Percentiles rank a stretch among this genome's conserved stretches.
Evolutionary conservation across 2,113 vertebrate species (phyloP).

Genomic region (Micromys minutus): DNA sequence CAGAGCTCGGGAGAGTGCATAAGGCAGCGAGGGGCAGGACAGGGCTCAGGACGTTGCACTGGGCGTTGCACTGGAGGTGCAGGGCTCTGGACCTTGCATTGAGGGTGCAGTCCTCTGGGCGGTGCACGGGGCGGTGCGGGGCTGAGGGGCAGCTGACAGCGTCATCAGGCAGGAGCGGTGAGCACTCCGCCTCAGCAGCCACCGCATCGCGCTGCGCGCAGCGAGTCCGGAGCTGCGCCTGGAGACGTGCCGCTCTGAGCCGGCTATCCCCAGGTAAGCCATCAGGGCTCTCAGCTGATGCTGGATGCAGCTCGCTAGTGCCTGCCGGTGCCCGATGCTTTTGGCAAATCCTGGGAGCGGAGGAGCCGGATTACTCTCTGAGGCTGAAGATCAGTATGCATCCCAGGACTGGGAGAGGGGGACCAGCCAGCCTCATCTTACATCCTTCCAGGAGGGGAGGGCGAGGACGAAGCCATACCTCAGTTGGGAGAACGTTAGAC

Average conservation of each 20-base stretch:
- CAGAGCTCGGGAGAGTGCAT: background rate
- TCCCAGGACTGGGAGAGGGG: background rate
- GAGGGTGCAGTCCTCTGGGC: background rate
- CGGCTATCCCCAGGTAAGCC: background rate
- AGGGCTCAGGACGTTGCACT: background rate
- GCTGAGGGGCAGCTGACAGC: conserved; percentile 40
- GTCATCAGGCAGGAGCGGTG: conserved; percentile 35
- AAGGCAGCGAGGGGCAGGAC: background rate
- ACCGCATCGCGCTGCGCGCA: background rate
- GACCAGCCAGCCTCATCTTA: background rate
- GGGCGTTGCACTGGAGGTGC: background rate
- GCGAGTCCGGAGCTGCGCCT: conserved; percentile 12
- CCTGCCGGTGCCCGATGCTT: background rate
- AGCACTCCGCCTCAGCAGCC: conserved; percentile 49
- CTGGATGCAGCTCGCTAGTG: background rate
- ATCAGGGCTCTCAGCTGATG: background rate
- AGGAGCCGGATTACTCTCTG: background rate
- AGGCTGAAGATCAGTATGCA: background rate
- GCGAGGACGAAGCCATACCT: background rate
- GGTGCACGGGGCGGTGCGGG: background rate
- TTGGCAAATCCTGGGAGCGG: background rate
- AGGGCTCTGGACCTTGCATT: background rate
- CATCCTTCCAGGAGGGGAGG: background rate
- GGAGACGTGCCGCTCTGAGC: background rate
- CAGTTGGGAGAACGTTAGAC: background rate